Evolutionary conservation across 2,888 invertebrate species (phyloP).

Genomic region (Scaptodrosophila latifasciaeformis): DNA sequence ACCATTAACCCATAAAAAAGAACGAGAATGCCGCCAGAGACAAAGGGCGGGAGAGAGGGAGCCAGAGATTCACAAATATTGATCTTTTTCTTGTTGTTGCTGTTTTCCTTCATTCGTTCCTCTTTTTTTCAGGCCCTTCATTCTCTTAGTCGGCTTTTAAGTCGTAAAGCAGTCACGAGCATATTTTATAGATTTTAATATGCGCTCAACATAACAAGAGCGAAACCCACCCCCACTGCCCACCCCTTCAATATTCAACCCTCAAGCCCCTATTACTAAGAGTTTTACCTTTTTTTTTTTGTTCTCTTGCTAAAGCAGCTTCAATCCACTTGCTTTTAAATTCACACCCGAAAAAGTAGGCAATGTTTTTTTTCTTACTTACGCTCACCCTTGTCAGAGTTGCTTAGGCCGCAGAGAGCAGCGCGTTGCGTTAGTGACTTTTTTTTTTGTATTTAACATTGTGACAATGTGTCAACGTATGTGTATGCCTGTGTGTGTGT

Average conservation of each 20-base stretch:
- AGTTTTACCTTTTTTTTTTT: too few relatives aligned
- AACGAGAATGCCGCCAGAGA: constrained; percentile 19
- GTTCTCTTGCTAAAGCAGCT: too few relatives aligned
- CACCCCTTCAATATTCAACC: not conserved
- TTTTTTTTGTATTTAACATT: constrained; percentile 38
- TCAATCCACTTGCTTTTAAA: constrained; percentile 31
- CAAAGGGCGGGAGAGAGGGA: constrained; percentile 19
- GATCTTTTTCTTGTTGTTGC: constrained; percentile 64
- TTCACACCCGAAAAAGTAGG: constrained; percentile 60
- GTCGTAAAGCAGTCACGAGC: constrained; percentile 63
- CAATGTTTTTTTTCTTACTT: constrained; percentile 41
- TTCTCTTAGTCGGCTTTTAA: constrained; percentile 52
- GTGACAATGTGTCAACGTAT: constrained; percentile 68
- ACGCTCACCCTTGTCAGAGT: constrained; percentile 54
- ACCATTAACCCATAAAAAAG: constrained; percentile 73
- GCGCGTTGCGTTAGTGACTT: constrained; percentile 57
- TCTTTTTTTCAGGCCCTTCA: constrained; percentile 32
- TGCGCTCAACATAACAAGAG: constrained; percentile 64
- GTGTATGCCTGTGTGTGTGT: constrained; percentile 3
- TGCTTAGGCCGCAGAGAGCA: too few relatives aligned
- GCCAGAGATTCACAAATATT: constrained; percentile 68
- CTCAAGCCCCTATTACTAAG: constrained; percentile 32
- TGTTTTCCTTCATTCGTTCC: too few relatives aligned
- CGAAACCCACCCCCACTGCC: not conserved
- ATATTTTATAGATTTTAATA: constrained; percentile 69